Conservation (phyloP, 1,140 invertebrate species). For the Eurosta solidaginis region DNA sequence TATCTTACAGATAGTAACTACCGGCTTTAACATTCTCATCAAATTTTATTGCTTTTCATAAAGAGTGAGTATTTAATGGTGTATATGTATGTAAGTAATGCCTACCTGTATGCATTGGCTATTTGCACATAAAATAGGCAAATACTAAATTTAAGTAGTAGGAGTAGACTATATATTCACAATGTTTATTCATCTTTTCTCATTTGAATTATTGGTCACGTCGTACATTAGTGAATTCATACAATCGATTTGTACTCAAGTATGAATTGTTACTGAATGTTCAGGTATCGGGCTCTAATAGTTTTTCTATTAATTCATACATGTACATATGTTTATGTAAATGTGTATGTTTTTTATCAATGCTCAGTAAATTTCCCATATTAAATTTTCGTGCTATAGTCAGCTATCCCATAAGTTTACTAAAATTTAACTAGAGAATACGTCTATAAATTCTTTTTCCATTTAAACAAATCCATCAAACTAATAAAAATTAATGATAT, state of each 20-base stretch:
- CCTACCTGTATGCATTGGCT: neutral
- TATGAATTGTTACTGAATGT: neutral
- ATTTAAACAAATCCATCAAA: too few species aligned
- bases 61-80: neutral
- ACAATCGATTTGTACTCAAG: neutral
- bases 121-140: neutral
- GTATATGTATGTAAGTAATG: neutral
- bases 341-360: neutral
- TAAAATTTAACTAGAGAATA: too few species aligned
- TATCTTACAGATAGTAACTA: neutral
- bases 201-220: conserved; percentile 18
- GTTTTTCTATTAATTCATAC: neutral
- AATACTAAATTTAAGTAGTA: too few species aligned
- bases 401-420: too few species aligned
- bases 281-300: neutral
- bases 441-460: too few species aligned
- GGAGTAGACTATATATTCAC: neutral
- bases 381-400: too few species aligned
- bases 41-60: neutral
- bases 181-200: neutral
- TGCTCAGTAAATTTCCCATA: too few species aligned
- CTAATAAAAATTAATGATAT: too few species aligned
- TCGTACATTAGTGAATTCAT: conserved; percentile 5
- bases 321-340: neutral
- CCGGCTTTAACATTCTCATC: neutral